These are phyloP conservation scores for Carcina quercana DNA, from an alignment of 2,888 invertebrate genomes.

Conservation along the genomic window DNA sequence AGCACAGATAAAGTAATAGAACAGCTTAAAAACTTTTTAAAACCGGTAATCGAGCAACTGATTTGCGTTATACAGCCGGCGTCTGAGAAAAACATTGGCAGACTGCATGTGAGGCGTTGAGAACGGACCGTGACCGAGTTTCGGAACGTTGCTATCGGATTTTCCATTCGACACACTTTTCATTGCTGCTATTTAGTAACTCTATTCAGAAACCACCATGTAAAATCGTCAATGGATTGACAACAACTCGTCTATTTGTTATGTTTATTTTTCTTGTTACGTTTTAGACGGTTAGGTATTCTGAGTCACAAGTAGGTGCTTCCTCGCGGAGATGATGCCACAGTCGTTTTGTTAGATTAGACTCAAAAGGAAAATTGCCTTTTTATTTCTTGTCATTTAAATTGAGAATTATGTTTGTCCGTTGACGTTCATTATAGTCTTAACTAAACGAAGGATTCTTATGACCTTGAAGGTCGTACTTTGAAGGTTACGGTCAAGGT, in stretches of 20 bases:
- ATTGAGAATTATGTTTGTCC: no score
- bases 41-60: slow-evolving; percentile 36
- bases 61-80: slow-evolving; percentile 41
- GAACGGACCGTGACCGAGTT: slow-evolving; percentile 22
- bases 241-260: background rate
- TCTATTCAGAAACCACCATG: background rate
- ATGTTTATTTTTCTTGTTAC: no score
- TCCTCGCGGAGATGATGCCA: no score
- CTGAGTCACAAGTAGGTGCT: no score
- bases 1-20: slow-evolving; percentile 18
- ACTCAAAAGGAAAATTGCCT: slow-evolving; percentile 10
- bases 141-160: slow-evolving; percentile 2
- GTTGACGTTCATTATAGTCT: no score
- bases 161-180: slow-evolving; percentile 2
- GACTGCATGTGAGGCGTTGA: slow-evolving; percentile 42
- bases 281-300: background rate
- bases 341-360: no score
- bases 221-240: background rate
- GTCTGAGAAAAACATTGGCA: slow-evolving; percentile 41
- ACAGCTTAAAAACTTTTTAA: slow-evolving; percentile 25
- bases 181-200: slow-evolving; percentile 9
- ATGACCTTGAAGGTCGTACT: no score
- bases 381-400: no score
- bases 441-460: no score
- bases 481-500: no score